A percentile compares a stretch with the other conserved stretches of the same genome.
phyloP scores from a whole-genome alignment of 2,113 vertebrate species.

The Percopsis transmontana region DNA sequence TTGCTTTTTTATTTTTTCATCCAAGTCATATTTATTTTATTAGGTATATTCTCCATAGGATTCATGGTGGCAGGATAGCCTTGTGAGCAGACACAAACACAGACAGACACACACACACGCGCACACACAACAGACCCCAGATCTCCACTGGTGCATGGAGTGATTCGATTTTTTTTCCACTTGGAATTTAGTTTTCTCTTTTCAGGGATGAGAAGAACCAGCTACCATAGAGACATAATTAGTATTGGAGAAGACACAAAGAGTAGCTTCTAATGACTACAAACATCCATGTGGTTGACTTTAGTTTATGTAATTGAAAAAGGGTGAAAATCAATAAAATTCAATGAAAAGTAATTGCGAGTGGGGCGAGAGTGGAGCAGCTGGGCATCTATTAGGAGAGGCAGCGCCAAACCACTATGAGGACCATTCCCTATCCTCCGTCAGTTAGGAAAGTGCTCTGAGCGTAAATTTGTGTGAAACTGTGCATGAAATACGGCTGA shows the following conservation, averaged over 20 bases:
- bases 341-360: slow-evolving; percentile 81
- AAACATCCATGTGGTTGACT: slow-evolving; percentile 76
- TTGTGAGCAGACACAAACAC: slow-evolving; percentile 47
- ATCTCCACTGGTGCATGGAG: slow-evolving; percentile 76
- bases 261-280: slow-evolving; percentile 77
- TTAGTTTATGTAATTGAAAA: slow-evolving; percentile 79
- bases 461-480: slow-evolving; percentile 78
- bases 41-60: slow-evolving; percentile 70
- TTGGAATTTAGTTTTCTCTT: slow-evolving; percentile 55
- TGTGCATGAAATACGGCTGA: slow-evolving; percentile 75
- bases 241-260: slow-evolving; percentile 80
- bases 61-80: slow-evolving; percentile 66
- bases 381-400: slow-evolving; percentile 65
- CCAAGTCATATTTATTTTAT: slow-evolving; percentile 80
- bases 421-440: slow-evolving; percentile 40
- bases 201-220: slow-evolving; percentile 59
- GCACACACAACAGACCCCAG: slow-evolving; percentile 30
- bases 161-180: slow-evolving; percentile 68
- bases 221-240: slow-evolving; percentile 77
- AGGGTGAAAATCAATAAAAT: slow-evolving; percentile 76
- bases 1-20: slow-evolving; percentile 60
- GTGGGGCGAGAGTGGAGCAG: slow-evolving; percentile 51
- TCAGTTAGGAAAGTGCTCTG: slow-evolving; percentile 71
- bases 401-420: slow-evolving; percentile 43
- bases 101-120: slow-evolving; percentile 35